phyloP scores from a whole-genome alignment of 2,113 vertebrate species.

The Patagioenas fasciata region DNA sequence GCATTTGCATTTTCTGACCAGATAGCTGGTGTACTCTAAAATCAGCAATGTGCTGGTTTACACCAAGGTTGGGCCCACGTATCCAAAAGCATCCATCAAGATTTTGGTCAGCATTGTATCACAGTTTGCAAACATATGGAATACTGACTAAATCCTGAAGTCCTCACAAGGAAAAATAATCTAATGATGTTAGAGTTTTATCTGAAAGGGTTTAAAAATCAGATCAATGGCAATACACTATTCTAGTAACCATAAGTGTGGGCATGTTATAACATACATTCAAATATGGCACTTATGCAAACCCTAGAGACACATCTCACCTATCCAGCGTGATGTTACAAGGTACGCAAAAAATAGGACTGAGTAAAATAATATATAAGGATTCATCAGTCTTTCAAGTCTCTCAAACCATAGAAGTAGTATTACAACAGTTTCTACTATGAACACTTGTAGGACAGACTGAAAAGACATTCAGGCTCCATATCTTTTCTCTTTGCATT shows the following conservation, averaged over 20 bases:
- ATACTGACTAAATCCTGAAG: slow-evolving; percentile 12
- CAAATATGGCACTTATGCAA: slow-evolving; percentile 13
- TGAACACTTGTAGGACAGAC: neutral
- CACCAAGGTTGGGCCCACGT: neutral
- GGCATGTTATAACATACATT: neutral
- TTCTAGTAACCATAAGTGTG: neutral
- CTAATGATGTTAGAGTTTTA: neutral
- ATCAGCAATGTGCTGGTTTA: neutral
- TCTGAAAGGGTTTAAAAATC: neutral
- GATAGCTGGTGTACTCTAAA: neutral
- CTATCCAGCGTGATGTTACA: neutral
- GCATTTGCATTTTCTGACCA: slow-evolving; percentile 15
- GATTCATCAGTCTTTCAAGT: neutral
- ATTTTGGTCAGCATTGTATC: neutral
- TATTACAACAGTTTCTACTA: neutral
- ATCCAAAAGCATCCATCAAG: neutral
- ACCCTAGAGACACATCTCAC: neutral
- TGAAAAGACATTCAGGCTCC: neutral
- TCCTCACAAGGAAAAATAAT: neutral
- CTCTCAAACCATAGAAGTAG: neutral
- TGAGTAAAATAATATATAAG: neutral
- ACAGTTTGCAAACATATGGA: neutral
- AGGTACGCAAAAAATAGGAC: neutral
- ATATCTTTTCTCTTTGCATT: neutral
- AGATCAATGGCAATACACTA: neutral